Evolutionary conservation across 2,888 invertebrate genomes (phyloP).

Genomic region (Gari tellinella): DNA sequence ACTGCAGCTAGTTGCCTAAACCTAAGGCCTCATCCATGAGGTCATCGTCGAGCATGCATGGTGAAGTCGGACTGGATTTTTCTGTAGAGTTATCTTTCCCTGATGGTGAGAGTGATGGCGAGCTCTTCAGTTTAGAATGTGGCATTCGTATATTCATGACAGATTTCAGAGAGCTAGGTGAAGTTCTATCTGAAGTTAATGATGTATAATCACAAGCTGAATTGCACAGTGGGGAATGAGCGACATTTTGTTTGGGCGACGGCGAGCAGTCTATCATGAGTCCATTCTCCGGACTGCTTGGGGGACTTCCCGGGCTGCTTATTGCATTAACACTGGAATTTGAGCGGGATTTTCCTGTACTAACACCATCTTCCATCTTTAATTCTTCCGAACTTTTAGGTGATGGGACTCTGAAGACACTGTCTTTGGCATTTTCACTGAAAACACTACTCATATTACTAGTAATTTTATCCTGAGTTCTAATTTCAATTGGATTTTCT

Average conservation of each 20-base stretch:
- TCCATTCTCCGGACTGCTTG: slow-evolving; percentile 83
- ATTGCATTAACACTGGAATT: slow-evolving; percentile 56
- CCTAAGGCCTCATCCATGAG: slow-evolving; percentile 93
- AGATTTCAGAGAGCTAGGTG: slow-evolving; percentile 7
- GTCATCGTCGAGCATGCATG: slow-evolving; percentile 93
- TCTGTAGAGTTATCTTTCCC: slow-evolving; percentile 51
- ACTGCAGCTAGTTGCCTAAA: slow-evolving; percentile 30
- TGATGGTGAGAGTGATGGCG: slow-evolving; percentile 39
- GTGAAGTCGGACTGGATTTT: slow-evolving; percentile 59
- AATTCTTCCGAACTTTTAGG: slow-evolving; percentile 65
- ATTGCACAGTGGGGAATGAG: slow-evolving; percentile 68
- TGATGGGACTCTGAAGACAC: slow-evolving; percentile 74
- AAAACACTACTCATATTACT: slow-evolving; percentile 2
- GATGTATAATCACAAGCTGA: slow-evolving; percentile 32
- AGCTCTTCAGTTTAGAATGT: slow-evolving; percentile 38
- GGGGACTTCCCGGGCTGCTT: slow-evolving; percentile 76
- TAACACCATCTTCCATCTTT: slow-evolving; percentile 59
- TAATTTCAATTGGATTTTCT: neutral
- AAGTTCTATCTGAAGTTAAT: neutral
- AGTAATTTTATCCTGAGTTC: slow-evolving; percentile 1
- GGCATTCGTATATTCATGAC: slow-evolving; percentile 38
- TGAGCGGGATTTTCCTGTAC: slow-evolving; percentile 46
- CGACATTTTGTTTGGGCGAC: slow-evolving; percentile 62
- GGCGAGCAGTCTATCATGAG: slow-evolving; percentile 83
- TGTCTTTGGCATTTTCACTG: slow-evolving; percentile 44